Evolutionary conservation across 2,113 vertebrate genomes (phyloP).

Genomic region (Scatophagus argus): DNA sequence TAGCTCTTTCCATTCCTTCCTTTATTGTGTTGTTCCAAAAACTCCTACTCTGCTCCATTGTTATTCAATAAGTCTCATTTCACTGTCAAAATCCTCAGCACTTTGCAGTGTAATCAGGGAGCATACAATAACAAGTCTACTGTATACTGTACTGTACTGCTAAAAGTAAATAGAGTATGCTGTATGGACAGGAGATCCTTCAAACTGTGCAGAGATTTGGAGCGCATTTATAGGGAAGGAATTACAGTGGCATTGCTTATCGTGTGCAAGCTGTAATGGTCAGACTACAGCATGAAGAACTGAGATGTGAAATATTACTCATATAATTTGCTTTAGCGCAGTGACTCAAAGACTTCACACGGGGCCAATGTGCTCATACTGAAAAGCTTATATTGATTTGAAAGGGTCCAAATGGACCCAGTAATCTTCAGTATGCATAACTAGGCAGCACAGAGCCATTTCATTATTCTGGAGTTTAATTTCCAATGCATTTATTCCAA

Average conservation of each 20-base stretch:
- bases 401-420: constrained; percentile 50
- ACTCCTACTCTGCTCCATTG: constrained; percentile 58
- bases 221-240: constrained; percentile 22
- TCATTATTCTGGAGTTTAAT: constrained; percentile 74
- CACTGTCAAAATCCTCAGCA: constrained; percentile 63
- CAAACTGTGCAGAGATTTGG: constrained; percentile 23
- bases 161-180: constrained; percentile 35
- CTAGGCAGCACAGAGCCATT: constrained; percentile 53
- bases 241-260: constrained; percentile 28
- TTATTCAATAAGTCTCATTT: constrained; percentile 68
- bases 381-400: constrained; percentile 66
- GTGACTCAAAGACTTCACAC: constrained; percentile 40
- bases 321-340: constrained; percentile 47
- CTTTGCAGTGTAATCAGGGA: constrained; percentile 58
- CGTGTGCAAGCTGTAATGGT: constrained; percentile 8
- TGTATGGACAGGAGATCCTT: constrained; percentile 28
- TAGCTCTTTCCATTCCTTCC: constrained; percentile 23
- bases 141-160: constrained; percentile 24
- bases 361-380: constrained; percentile 25
- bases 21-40: constrained; percentile 53
- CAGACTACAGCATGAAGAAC: constrained; percentile 19
- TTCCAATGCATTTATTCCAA: constrained; percentile 76
- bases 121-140: constrained; percentile 55
- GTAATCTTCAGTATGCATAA: constrained; percentile 64
- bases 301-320: constrained; percentile 44